Evolutionary conservation across 2,888 invertebrate species (phyloP).

Genomic region (Temnothorax unifasciatus): DNA sequence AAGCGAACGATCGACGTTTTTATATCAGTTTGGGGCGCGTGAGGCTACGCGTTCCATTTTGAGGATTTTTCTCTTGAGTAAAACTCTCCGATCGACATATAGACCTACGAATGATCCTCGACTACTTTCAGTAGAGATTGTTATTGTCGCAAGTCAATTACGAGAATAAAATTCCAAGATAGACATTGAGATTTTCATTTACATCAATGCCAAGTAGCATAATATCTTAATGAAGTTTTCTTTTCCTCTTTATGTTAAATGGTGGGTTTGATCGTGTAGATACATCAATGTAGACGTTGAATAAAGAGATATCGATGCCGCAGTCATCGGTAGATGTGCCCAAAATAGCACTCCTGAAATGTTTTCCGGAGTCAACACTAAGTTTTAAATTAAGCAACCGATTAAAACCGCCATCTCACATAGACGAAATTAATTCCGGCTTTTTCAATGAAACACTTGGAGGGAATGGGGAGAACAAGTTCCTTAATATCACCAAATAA

Average conservation of each 20-base stretch:
- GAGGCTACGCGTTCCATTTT: conserved; percentile 23
- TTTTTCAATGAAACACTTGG: background rate
- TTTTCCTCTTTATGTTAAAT: background rate
- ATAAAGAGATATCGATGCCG: background rate
- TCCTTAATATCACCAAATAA: background rate
- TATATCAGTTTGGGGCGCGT: conserved; percentile 22
- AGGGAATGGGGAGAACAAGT: background rate
- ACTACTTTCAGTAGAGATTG: background rate
- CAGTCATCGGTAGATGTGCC: background rate
- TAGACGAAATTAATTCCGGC: background rate
- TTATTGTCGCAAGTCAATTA: conserved; percentile 17
- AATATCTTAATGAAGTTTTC: background rate
- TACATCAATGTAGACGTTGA: background rate
- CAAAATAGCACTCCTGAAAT: conserved; percentile 5
- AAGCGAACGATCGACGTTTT: conserved; percentile 37
- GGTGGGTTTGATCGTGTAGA: background rate
- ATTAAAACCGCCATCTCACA: background rate
- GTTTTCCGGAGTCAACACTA: background rate
- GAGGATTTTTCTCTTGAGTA: conserved; percentile 17
- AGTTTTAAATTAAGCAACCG: background rate
- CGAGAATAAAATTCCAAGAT: conserved; percentile 7
- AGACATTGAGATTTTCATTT: background rate
- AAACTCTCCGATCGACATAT: background rate
- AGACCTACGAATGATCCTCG: background rate
- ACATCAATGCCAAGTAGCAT: background rate